Evolutionary conservation across 92 coral and sea anemone genomes (phyloP).

Genomic region (Palythoa grandiflora): DNA sequence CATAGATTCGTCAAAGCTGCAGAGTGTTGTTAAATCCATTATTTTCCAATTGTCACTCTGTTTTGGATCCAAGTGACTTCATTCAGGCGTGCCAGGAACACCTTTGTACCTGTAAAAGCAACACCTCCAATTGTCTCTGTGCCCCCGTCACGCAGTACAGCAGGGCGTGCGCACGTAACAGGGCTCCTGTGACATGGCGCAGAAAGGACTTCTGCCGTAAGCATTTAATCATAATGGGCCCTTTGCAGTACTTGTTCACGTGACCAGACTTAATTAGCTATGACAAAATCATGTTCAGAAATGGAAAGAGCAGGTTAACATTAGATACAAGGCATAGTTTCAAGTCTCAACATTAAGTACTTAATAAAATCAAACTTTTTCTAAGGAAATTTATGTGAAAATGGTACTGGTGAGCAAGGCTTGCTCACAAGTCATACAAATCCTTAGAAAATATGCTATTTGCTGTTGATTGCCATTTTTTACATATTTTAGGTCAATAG

Average conservation of each 20-base stretch:
- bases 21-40: constrained; percentile 58
- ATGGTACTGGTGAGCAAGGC: neutral
- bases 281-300: too few species aligned
- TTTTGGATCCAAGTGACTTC: constrained; percentile 79
- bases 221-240: constrained; percentile 33
- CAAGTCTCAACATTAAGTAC: too few species aligned
- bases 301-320: neutral
- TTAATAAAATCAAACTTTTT: too few species aligned
- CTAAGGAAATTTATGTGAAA: too few species aligned
- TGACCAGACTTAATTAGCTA: too few species aligned
- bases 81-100: constrained; percentile 85
- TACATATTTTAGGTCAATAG: too few species aligned
- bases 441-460: too few species aligned
- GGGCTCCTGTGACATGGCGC: constrained; percentile 75
- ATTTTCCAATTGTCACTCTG: constrained; percentile 74
- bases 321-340: neutral
- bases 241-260: too few species aligned
- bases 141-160: constrained; percentile 88
- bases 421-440: too few species aligned
- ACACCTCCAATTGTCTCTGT: constrained; percentile 64
- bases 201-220: constrained; percentile 80
- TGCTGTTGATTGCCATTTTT: too few species aligned
- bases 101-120: constrained; percentile 72
- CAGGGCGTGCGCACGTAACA: constrained; percentile 88
- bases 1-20: constrained; percentile 60